Evolutionary conservation across 2,888 invertebrate genomes (phyloP).

Genomic region (Drosophila cognata): DNA sequence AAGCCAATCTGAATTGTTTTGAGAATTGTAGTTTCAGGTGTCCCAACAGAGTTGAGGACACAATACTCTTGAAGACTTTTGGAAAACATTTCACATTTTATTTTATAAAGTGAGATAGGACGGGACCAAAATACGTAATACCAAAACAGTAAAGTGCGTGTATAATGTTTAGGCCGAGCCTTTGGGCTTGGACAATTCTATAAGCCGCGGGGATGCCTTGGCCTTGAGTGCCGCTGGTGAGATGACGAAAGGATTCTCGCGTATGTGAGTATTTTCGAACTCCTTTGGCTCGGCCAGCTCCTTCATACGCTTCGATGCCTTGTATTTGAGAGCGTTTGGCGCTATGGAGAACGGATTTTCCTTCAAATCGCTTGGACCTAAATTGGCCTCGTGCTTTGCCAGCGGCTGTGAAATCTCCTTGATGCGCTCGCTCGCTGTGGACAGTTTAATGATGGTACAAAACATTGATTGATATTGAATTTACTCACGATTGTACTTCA

Average conservation of each 20-base stretch:
- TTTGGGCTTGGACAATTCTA: constrained; percentile 86
- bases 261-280: constrained; percentile 84
- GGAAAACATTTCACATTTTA: constrained; percentile 28
- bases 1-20: constrained; percentile 12
- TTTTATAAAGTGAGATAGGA: constrained; percentile 11
- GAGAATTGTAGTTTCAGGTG: neutral
- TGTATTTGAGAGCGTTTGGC: constrained; percentile 86
- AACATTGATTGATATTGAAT: neutral
- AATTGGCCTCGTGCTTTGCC: constrained; percentile 70
- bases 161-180: constrained; percentile 35
- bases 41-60: neutral
- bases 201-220: constrained; percentile 85
- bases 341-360: constrained; percentile 86
- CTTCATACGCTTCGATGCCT: constrained; percentile 84
- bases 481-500: constrained; percentile 71
- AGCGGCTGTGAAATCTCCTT: constrained; percentile 71
- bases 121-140: constrained; percentile 25
- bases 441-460: neutral
- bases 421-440: constrained; percentile 72
- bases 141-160: constrained; percentile 12
- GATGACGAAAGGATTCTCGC: constrained; percentile 85
- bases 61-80: neutral
- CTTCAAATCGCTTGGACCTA: constrained; percentile 84
- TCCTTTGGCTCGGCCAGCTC: constrained; percentile 86
- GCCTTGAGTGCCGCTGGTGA: constrained; percentile 86